Conservation (phyloP, 2,797 vertebrate species). For the Myotis pilosus region DNA sequence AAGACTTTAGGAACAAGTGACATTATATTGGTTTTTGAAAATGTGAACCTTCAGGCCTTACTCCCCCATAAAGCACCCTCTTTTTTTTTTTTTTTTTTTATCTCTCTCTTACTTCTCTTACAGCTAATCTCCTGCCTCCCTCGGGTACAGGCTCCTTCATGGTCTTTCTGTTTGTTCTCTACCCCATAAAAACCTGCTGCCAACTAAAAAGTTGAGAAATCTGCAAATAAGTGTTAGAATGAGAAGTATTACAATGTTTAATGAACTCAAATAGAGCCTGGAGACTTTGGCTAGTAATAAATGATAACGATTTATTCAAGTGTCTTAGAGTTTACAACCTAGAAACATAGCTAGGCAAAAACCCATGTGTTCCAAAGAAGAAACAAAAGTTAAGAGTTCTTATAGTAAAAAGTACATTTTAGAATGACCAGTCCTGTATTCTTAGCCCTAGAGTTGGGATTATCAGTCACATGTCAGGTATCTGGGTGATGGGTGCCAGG, state of each 20-base stretch:
- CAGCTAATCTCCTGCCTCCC: fast-evolving
- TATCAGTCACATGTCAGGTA: background rate
- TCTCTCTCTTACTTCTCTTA: background rate
- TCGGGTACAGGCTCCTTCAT: background rate
- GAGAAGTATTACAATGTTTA: background rate
- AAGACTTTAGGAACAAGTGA: background rate
- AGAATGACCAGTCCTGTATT: background rate
- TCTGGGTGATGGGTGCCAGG: background rate
- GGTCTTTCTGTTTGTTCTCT: background rate
- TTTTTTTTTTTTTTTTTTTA: background rate
- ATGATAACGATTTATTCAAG: background rate
- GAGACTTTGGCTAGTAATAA: background rate
- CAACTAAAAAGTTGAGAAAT: background rate
- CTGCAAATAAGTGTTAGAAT: background rate
- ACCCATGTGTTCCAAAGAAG: background rate
- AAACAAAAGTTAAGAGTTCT: background rate
- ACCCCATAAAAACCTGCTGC: background rate
- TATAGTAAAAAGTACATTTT: background rate
- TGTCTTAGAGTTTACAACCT: background rate
- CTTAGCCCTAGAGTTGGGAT: background rate
- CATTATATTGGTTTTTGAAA: background rate
- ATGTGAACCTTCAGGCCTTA: background rate
- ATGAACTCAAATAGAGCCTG: background rate
- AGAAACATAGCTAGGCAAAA: background rate
- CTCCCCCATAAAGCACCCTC: background rate